A percentile compares a stretch with the other conserved stretches of the same genome.
Conservation (phyloP, 2,888 invertebrate genomes). For the Ischnura elegans region DNA sequence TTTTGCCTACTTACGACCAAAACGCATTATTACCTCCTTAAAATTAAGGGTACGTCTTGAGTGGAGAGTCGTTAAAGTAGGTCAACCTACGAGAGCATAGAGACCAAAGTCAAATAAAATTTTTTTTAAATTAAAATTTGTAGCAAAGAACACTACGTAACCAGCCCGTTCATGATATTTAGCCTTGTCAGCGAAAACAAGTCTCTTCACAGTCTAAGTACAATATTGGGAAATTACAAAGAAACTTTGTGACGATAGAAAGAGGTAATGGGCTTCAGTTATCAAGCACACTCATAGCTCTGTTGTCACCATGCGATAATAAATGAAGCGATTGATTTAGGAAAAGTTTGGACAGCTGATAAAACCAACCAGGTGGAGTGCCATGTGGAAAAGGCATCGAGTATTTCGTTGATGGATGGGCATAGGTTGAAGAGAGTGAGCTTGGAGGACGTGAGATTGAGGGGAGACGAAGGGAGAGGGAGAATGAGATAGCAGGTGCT, state of each 20-base stretch:
- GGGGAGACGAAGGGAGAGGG: neutral
- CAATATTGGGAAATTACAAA: too few species aligned
- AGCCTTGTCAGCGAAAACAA: too few species aligned
- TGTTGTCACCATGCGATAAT: neutral
- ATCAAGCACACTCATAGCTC: neutral
- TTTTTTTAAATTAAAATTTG: too few species aligned
- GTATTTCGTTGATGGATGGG: neutral
- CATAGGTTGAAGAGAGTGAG: neutral
- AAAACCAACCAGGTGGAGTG: neutral
- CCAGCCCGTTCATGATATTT: too few species aligned
- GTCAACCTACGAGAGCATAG: neutral
- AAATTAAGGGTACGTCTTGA: neutral
- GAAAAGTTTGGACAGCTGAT: neutral
- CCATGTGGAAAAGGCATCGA: neutral
- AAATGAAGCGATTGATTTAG: neutral
- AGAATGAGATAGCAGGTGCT: conserved; percentile 41
- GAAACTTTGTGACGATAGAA: too few species aligned
- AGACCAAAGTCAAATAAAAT: too few species aligned
- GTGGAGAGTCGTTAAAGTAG: neutral
- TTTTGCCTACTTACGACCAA: neutral
- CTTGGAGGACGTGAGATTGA: neutral
- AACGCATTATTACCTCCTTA: neutral
- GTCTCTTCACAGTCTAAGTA: too few species aligned
- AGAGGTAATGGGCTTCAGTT: too few species aligned
- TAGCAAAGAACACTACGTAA: too few species aligned